Conservation (phyloP, 2,888 invertebrate species). For the Drosophila mayaguana region DNA sequence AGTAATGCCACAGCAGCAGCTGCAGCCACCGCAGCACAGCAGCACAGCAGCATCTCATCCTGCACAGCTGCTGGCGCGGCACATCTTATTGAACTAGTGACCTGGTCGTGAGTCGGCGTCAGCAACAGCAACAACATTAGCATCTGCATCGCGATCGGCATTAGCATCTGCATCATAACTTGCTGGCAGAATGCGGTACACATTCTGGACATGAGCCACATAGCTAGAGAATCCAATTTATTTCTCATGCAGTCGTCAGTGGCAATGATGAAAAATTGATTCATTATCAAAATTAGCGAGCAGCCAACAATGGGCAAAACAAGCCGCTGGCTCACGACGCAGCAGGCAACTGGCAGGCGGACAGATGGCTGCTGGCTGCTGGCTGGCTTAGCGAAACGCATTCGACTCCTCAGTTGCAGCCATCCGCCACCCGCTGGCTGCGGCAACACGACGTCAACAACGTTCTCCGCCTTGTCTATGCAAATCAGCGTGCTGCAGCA, state of each 20-base stretch:
- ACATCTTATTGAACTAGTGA: slow-evolving; percentile 82
- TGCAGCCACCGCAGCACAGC: not conserved
- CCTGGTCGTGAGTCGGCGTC: slow-evolving; percentile 81
- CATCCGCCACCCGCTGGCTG: slow-evolving; percentile 58
- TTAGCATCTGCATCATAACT: slow-evolving; percentile 61
- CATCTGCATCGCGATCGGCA: slow-evolving; percentile 1
- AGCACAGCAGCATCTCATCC: slow-evolving; percentile 41
- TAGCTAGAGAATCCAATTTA: slow-evolving; percentile 72
- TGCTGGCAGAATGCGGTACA: slow-evolving; percentile 51
- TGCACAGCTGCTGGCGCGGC: slow-evolving; percentile 55
- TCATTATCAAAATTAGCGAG: slow-evolving; percentile 81
- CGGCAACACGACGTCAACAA: slow-evolving; percentile 62
- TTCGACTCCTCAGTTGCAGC: slow-evolving; percentile 21
- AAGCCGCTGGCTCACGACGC: slow-evolving; percentile 74
- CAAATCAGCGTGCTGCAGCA: slow-evolving; percentile 54
- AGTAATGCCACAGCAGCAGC: slow-evolving; percentile 37
- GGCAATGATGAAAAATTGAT: slow-evolving; percentile 80
- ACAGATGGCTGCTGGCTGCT: slow-evolving; percentile 29
- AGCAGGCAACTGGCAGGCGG: slow-evolving; percentile 20
- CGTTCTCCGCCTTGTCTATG: slow-evolving; percentile 71
- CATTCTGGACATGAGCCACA: slow-evolving; percentile 51
- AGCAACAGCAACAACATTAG: slow-evolving; percentile 12
- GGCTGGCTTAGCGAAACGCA: slow-evolving; percentile 34
- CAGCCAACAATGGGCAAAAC: slow-evolving; percentile 70
- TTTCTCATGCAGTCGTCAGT: slow-evolving; percentile 69